A percentile compares a stretch with the other conserved stretches of the same genome.
Conservation (phyloP, 2,113 vertebrate species). For the Laterallus jamaicensis region DNA sequence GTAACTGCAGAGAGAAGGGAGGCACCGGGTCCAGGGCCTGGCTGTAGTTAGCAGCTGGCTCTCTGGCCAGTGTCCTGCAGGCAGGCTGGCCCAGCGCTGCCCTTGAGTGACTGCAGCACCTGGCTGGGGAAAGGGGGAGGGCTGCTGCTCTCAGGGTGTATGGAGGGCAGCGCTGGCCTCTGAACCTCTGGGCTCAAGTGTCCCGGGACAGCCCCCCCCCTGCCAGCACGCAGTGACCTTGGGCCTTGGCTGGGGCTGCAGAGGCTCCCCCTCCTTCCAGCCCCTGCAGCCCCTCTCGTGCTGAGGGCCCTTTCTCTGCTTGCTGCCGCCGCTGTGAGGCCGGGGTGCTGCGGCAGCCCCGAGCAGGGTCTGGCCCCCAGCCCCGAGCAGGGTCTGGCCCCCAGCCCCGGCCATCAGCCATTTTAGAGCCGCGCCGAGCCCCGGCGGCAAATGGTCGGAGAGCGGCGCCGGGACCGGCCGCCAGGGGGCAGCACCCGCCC, state of each 20-base stretch:
- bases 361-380: no score
- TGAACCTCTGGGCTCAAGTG: no score
- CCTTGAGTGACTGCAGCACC: not conserved
- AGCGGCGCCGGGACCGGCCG: not conserved
- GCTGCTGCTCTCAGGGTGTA: not conserved
- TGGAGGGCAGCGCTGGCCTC: fast-evolving
- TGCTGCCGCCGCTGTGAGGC: no score
- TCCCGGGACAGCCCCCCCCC: no score
- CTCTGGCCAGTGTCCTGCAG: no score
- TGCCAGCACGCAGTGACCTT: no score
- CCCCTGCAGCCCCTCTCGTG: no score
- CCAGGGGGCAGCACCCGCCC: slow-evolving; percentile 20
- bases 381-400: no score
- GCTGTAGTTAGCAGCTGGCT: fast-evolving
- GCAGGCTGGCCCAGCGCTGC: not conserved
- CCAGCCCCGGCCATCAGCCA: slow-evolving; percentile 49
- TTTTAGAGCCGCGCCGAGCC: slow-evolving; percentile 24
- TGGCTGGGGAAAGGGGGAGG: no score
- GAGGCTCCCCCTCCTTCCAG: no score
- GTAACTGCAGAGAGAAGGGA: fast-evolving
- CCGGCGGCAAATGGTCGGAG: slow-evolving; percentile 32
- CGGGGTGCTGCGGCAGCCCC: fast-evolving
- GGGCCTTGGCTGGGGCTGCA: no score
- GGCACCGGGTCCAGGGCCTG: fast-evolving
- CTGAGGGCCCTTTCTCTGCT: no score